Evolutionary conservation across 2,113 vertebrate species (phyloP).

Genomic region (Ochotona curzoniae): DNA sequence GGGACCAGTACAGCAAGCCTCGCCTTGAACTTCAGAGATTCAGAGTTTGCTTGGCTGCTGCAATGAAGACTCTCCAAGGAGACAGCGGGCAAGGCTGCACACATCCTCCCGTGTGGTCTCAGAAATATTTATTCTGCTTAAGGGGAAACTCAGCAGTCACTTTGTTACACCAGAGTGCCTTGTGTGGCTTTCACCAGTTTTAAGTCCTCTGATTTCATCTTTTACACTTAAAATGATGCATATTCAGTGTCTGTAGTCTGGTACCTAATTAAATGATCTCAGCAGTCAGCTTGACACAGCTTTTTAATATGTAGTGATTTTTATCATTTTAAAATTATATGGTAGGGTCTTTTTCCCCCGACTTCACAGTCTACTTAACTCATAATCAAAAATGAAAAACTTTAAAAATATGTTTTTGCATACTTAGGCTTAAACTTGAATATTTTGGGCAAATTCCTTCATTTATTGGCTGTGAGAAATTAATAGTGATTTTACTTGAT

Average conservation of each 20-base stretch:
- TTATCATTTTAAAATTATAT: slow-evolving; percentile 13
- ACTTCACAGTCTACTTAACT: slow-evolving; percentile 24
- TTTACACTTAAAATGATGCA: not conserved
- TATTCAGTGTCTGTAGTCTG: slow-evolving; percentile 1
- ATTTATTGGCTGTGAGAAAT: not conserved
- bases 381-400: slow-evolving; percentile 15
- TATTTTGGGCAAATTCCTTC: not conserved
- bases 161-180: not conserved
- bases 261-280: slow-evolving; percentile 10
- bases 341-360: not conserved
- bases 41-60: not conserved
- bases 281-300: not conserved
- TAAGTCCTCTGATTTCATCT: not conserved
- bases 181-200: not conserved
- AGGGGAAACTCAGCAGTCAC: not conserved
- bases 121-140: not conserved
- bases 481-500: not conserved
- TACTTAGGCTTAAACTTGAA: not conserved
- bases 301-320: not conserved
- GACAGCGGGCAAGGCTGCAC: rapidly evolving
- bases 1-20: rapidly evolving
- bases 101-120: not conserved
- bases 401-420: not conserved
- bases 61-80: not conserved
- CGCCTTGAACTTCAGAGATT: not conserved